phyloP scores from a whole-genome alignment of 2,797 vertebrate species.

The Harpagifer antarcticus region DNA sequence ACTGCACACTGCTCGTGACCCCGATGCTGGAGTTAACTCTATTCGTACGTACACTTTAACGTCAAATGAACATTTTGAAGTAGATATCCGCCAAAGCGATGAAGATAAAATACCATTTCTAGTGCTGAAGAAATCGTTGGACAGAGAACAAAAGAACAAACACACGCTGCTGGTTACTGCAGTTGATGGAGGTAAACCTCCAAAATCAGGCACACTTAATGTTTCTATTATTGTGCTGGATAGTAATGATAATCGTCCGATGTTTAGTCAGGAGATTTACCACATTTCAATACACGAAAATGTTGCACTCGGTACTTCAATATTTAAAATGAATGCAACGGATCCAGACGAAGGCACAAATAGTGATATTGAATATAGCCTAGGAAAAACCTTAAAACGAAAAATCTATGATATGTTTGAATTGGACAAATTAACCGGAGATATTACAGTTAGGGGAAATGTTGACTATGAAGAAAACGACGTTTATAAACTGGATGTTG shows the following conservation, averaged over 20 bases:
- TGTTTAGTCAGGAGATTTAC: constrained; percentile 66
- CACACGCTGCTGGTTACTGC: constrained; percentile 64
- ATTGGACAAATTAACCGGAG: constrained; percentile 64
- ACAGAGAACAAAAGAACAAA: constrained; percentile 61
- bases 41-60: constrained; percentile 75
- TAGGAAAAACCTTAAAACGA: constrained; percentile 52
- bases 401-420: constrained; percentile 57
- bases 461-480: constrained; percentile 74
- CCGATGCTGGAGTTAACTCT: constrained; percentile 83
- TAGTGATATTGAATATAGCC: constrained; percentile 63
- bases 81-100: constrained; percentile 67
- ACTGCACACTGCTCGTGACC: constrained; percentile 84
- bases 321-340: constrained; percentile 65
- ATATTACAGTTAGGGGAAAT: constrained; percentile 59
- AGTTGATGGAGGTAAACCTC: constrained; percentile 74
- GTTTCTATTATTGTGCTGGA: constrained; percentile 70
- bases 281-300: constrained; percentile 69
- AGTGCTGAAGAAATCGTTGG: constrained; percentile 71
- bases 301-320: not conserved
- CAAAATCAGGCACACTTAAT: constrained; percentile 53
- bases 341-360: constrained; percentile 74
- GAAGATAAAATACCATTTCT: constrained; percentile 73
- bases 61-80: constrained; percentile 71
- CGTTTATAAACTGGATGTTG: constrained; percentile 66
- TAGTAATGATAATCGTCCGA: constrained; percentile 64